phyloP scores from a whole-genome alignment of 2,888 invertebrate species.

The Beris chalybata region DNA sequence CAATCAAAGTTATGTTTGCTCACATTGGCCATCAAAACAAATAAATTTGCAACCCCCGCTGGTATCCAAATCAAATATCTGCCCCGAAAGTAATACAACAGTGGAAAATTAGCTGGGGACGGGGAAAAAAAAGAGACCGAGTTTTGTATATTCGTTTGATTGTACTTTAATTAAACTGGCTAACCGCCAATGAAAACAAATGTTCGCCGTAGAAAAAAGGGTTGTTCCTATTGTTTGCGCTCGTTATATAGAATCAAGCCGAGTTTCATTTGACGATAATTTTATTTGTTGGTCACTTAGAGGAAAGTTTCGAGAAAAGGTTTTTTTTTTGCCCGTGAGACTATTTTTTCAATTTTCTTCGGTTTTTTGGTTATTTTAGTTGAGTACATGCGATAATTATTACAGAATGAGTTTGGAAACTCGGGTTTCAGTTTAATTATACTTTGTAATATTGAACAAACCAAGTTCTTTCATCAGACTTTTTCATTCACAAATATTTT shows the following conservation, averaged over 20 bases:
- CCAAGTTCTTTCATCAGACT: no score
- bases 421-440: no score
- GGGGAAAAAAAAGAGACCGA: no score
- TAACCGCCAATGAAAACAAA: constrained; percentile 31
- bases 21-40: constrained; percentile 29
- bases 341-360: no score
- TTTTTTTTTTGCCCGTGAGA: no score
- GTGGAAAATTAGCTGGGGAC: no score
- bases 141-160: constrained; percentile 21
- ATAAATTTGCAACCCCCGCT: constrained; percentile 29
- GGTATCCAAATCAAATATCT: constrained; percentile 29
- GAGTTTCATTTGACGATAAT: constrained; percentile 16
- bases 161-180: constrained; percentile 32
- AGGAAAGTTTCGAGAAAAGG: background rate
- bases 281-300: constrained; percentile 20
- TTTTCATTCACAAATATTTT: no score
- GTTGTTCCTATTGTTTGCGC: constrained; percentile 20
- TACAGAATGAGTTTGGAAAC: no score
- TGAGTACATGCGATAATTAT: no score
- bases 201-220: constrained; percentile 19
- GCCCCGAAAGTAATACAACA: background rate
- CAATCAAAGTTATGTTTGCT: constrained; percentile 28
- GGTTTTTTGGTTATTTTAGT: no score
- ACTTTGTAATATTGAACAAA: no score
- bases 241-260: background rate